Evolutionary conservation across 2,797 vertebrate genomes (phyloP).

Genomic region (Gymnoscopelus microlampas): DNA sequence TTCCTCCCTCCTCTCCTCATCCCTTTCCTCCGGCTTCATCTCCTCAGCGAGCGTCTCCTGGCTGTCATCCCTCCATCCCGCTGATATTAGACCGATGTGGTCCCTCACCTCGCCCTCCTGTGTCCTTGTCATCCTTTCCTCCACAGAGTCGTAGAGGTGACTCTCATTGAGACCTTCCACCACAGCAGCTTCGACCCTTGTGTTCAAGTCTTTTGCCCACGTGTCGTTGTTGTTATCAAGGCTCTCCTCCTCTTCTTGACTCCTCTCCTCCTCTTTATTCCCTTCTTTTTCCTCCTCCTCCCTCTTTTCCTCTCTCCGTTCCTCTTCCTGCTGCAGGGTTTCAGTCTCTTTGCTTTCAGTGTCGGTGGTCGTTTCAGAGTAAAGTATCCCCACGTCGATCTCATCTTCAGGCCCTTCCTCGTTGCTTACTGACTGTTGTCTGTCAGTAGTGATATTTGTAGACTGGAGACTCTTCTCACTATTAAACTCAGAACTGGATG

Average conservation of each 20-base stretch:
- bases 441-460: background rate
- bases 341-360: background rate
- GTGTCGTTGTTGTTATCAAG: too few relatives aligned
- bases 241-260: background rate
- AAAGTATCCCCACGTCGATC: background rate
- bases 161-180: too few relatives aligned
- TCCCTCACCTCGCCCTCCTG: too few relatives aligned
- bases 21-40: background rate
- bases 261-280: background rate
- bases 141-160: too few relatives aligned
- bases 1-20: background rate
- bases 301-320: background rate
- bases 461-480: background rate
- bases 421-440: background rate
- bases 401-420: background rate
- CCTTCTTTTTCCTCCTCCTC: conserved; percentile 1
- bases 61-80: too few relatives aligned
- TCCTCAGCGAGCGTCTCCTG: too few relatives aligned
- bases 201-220: too few relatives aligned
- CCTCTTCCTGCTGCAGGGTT: background rate
- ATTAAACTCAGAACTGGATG: background rate
- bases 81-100: too few relatives aligned
- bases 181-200: too few relatives aligned
- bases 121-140: too few relatives aligned
- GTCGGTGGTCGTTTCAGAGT: background rate